These are phyloP conservation scores for Platysteira castanea DNA, from an alignment of 2,113 vertebrate genomes.

Conservation along the genomic window DNA sequence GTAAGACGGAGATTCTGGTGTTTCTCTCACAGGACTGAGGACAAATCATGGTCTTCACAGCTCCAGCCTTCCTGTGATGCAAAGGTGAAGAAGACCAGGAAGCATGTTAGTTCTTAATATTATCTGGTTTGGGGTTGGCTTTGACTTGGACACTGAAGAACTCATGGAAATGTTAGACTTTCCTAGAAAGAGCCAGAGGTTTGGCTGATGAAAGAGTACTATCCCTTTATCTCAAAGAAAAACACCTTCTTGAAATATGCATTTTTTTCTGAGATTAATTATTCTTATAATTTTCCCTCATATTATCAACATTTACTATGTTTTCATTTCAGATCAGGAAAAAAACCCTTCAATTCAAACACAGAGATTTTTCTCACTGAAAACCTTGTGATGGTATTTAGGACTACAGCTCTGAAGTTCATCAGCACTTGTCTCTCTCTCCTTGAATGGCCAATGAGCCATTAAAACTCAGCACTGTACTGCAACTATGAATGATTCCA, in stretches of 20 bases:
- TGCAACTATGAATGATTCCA: not conserved
- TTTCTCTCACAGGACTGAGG: not conserved
- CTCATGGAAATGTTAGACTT: not conserved
- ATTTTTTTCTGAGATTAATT: not conserved
- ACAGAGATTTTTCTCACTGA: not conserved
- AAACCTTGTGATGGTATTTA: not conserved
- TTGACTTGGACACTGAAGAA: not conserved
- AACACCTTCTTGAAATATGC: not conserved
- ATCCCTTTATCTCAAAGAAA: not conserved
- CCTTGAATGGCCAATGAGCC: not conserved
- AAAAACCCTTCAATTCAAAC: rapidly evolving
- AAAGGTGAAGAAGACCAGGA: not conserved
- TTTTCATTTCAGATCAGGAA: not conserved
- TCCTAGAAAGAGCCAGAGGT: not conserved
- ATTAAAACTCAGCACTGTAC: not conserved
- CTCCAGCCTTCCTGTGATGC: not conserved
- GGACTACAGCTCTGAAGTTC: not conserved
- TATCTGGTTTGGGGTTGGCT: not conserved
- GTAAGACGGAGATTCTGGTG: not conserved
- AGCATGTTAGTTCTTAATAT: not conserved
- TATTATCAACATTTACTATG: not conserved
- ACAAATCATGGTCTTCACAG: not conserved
- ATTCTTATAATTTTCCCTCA: not conserved
- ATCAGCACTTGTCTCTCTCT: not conserved
- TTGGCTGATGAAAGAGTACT: not conserved